Evolutionary conservation across 2,113 vertebrate species (phyloP), one percentile per base, ranked within the genome.

Genomic region (Lagopus muta): DNA sequence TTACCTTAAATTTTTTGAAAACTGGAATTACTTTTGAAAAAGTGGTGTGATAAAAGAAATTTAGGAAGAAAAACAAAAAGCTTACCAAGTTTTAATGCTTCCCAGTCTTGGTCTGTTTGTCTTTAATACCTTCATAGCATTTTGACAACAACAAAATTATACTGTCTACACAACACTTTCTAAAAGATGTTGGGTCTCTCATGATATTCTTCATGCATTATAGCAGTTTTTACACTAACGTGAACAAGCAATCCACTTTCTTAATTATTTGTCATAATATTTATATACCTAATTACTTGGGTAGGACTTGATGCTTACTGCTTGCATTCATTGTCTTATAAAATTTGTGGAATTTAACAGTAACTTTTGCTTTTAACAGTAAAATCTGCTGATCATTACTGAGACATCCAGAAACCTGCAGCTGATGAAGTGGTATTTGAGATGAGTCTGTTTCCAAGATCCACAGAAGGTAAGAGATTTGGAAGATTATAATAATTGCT

Each of bases 381-480:
- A 40, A 88, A 81, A 81, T 40, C 57, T 79, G 47, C 27, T 81
- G 30, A 47, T 67, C n/a, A 8, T 69, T 47, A 70, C 1, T 61
- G n/a, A 91, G 73, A 36, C 80, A 69, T 24, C 30, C 52, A 71
- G 47, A 67, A 90, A 90, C 43, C 43, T 72, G 74, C 92, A 93
- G 70, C 66, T 86, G 73, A 64, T 82, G 61, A 78, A 83, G 57
- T 25, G 55, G 9, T 67, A 67, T 57, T 88, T 83, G 42, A 58
- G 42, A 22, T 47, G 92, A 84, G 2, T 28, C 47, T 86, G 30
- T 19, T 81, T 88, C 55, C 60, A 77, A 58, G 24, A 80, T 5
- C n/a, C 50, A 80, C 28, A 47, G 72, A 79, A 88, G 64, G 60
- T 81, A 79, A 92, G 82, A 74, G 21, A 82, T 36, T 43, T 70